Conservation (phyloP, 2,797 vertebrate species). For the Anableps anableps region DNA sequence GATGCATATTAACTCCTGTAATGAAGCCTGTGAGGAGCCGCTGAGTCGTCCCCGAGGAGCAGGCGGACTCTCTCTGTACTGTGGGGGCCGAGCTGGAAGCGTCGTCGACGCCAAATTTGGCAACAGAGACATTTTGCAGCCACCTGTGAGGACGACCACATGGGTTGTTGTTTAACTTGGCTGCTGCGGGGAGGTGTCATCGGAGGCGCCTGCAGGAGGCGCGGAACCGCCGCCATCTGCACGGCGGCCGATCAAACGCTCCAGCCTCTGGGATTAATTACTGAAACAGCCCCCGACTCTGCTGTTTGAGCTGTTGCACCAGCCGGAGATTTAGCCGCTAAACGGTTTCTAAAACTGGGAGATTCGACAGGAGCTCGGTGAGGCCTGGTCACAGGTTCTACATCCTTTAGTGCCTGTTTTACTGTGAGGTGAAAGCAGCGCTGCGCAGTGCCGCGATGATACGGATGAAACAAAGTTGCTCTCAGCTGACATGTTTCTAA, state of each 20-base stretch:
- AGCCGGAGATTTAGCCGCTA: background rate
- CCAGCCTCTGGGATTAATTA: constrained; percentile 15
- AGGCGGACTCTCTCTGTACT: constrained; percentile 5
- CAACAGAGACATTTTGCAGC: constrained; percentile 42
- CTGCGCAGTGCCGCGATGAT: no score
- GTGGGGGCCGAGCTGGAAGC: constrained; percentile 23
- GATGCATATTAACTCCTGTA: constrained; percentile 8
- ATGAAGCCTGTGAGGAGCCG: constrained; percentile 2
- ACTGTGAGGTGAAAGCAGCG: no score
- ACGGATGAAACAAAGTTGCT: no score
- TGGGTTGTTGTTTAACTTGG: constrained; percentile 32
- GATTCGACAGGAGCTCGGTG: no score
- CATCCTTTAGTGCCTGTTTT: no score
- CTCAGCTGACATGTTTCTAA: no score
- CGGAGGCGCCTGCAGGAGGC: constrained; percentile 10
- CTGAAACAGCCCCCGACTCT: constrained; percentile 1
- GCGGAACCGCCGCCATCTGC: constrained; percentile 33
- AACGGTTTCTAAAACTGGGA: background rate
- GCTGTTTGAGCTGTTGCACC: constrained; percentile 8
- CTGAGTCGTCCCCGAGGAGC: constrained; percentile 17
- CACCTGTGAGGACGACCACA: constrained; percentile 38
- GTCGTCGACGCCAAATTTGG: constrained; percentile 30
- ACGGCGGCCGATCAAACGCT: constrained; percentile 1
- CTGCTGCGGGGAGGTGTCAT: constrained; percentile 37
- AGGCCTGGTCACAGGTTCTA: no score